Conservation (phyloP, 2,888 invertebrate genomes). For the Amblyjoppa proteus region DNA sequence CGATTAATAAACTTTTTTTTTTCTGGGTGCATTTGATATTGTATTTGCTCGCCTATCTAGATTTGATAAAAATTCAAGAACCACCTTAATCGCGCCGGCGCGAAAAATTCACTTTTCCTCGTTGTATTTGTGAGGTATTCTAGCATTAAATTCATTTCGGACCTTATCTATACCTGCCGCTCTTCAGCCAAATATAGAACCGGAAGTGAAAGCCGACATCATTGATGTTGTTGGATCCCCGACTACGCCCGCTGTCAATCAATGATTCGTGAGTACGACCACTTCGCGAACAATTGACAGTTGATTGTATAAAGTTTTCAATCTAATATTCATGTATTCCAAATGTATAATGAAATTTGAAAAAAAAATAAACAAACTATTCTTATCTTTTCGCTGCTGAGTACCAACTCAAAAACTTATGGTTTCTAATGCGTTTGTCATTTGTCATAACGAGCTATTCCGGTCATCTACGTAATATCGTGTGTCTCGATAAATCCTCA, state of each 20-base stretch:
- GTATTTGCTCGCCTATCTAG: too few species aligned
- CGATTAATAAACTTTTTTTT: too few species aligned
- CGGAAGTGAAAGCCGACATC: slow-evolving; percentile 89
- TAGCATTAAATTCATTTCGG: slow-evolving; percentile 85
- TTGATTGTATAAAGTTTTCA: slow-evolving; percentile 42
- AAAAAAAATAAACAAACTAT: not conserved
- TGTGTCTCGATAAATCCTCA: too few species aligned
- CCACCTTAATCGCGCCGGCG: too few species aligned
- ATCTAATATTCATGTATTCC: slow-evolving; percentile 10
- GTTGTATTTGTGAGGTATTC: not conserved
- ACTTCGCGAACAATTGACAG: slow-evolving; percentile 2
- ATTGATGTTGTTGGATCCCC: slow-evolving; percentile 94
- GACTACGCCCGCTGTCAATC: slow-evolving; percentile 86
- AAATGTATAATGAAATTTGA: slow-evolving; percentile 22
- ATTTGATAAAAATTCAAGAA: too few species aligned
- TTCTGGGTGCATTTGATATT: too few species aligned
- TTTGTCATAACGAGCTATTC: too few species aligned
- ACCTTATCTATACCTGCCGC: slow-evolving; percentile 90
- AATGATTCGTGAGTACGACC: slow-evolving; percentile 69
- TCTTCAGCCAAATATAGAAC: slow-evolving; percentile 86
- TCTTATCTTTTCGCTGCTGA: not conserved
- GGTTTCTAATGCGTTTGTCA: too few species aligned
- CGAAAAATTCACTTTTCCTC: too few species aligned
- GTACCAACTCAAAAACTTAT: not conserved
- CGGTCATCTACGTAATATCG: too few species aligned